Conservation (phyloP, 2,113 vertebrate species). For the Corynorhinus townsendii region DNA sequence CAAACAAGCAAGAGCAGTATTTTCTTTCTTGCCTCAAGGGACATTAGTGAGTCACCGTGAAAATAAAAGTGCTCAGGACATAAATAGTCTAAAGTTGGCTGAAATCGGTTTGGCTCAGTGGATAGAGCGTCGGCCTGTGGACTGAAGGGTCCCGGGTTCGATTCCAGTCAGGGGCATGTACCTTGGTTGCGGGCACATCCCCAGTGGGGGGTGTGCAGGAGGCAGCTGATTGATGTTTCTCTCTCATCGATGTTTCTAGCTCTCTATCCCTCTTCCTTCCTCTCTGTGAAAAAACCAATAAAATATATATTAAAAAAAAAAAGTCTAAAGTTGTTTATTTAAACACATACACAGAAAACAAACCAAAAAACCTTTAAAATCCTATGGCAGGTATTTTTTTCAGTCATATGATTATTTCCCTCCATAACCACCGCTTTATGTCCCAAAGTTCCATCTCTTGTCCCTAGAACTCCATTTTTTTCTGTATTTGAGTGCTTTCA, state of each 20-base stretch:
- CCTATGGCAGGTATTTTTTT: background rate
- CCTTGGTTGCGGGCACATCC: no score
- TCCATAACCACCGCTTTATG: background rate
- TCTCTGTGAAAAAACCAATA: no score
- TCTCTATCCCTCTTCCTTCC: no score
- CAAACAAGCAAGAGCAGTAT: background rate
- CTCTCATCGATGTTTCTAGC: no score
- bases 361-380: background rate
- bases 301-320: no score
- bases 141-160: no score
- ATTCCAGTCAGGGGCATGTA: no score
- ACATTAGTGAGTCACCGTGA: background rate
- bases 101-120: no score
- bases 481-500: background rate
- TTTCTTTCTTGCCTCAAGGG: background rate
- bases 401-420: background rate
- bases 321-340: background rate
- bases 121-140: no score
- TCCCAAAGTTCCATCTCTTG: background rate
- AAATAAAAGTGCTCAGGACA: background rate
- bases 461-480: background rate
- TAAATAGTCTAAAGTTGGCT: background rate
- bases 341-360: no score
- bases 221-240: no score
- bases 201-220: no score